phyloP scores from a whole-genome alignment of 2,888 invertebrate genomes.

The Heliconius ismenius region DNA sequence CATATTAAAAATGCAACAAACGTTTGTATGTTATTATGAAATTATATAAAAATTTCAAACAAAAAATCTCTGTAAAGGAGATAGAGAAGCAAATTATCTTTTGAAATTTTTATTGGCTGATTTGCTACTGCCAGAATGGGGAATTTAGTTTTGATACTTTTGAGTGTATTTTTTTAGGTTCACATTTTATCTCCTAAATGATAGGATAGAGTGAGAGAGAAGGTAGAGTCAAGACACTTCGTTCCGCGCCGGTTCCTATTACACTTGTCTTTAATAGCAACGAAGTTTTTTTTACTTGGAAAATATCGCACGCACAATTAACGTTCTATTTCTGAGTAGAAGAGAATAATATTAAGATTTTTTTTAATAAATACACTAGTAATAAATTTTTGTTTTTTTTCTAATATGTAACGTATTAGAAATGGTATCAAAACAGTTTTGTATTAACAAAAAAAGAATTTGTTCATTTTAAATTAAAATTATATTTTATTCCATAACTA shows the following conservation, averaged over 20 bases:
- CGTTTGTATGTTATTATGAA: conserved; percentile 30
- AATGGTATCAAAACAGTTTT: not conserved
- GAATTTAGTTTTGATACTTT: not conserved
- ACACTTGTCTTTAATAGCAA: too few species aligned
- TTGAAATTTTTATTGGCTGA: conserved; percentile 6
- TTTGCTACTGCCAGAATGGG: conserved; percentile 4
- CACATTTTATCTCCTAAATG: too few species aligned
- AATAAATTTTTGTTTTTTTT: not conserved
- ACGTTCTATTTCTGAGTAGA: not conserved
- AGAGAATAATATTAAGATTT: too few species aligned
- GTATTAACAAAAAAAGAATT: not conserved
- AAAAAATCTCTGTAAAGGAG: conserved; percentile 14
- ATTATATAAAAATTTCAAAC: conserved; percentile 23
- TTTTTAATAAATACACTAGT: not conserved
- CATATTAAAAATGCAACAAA: conserved; percentile 31
- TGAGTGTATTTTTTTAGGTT: not conserved
- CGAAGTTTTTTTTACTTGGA: not conserved
- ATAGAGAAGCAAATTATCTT: conserved; percentile 14
- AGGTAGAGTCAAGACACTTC: too few species aligned
- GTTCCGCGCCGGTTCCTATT: too few species aligned
- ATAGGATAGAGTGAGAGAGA: too few species aligned
- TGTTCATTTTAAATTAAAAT: not conserved
- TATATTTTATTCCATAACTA: not conserved
- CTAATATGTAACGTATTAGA: too few species aligned
- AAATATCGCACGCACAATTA: not conserved